Conservation (phyloP, 1,140 invertebrate genomes). For the Amyelois transitella region DNA sequence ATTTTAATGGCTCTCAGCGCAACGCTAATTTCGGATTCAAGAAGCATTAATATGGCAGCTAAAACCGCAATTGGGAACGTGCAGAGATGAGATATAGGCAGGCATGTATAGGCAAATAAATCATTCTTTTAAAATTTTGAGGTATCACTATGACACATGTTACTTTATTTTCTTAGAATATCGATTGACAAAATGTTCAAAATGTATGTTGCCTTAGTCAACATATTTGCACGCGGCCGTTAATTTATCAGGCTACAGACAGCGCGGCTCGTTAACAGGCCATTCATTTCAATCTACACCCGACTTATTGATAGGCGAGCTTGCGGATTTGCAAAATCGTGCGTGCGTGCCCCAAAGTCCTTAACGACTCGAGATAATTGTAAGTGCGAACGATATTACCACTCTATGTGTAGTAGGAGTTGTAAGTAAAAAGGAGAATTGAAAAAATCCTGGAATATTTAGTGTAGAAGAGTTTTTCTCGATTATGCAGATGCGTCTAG, state of each 20-base stretch:
- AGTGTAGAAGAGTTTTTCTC: no score
- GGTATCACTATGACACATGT: no score
- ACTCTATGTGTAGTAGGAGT: not conserved
- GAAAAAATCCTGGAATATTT: not conserved
- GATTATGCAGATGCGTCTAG: no score
- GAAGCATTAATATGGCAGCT: no score
- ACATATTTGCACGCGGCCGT: not conserved
- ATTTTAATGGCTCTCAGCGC: no score
- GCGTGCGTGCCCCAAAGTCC: slow-evolving; percentile 5
- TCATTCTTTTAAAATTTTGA: no score
- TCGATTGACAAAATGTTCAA: no score
- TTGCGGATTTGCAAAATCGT: slow-evolving; percentile 28
- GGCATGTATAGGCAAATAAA: no score
- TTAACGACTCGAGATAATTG: not conserved
- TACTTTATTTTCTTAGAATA: no score
- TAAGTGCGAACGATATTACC: not conserved
- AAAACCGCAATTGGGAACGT: no score
- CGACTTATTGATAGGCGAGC: slow-evolving; percentile 22
- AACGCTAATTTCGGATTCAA: no score
- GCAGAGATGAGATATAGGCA: no score
- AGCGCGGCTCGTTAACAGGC: slow-evolving; percentile 20
- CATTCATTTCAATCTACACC: slow-evolving; percentile 36
- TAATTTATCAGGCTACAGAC: slow-evolving; percentile 4
- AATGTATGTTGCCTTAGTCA: not conserved
- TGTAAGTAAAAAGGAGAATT: not conserved